These are phyloP conservation scores for Otolemur crassicaudatus DNA, from an alignment of 2,797 vertebrate genomes.

Conservation along the genomic window DNA sequence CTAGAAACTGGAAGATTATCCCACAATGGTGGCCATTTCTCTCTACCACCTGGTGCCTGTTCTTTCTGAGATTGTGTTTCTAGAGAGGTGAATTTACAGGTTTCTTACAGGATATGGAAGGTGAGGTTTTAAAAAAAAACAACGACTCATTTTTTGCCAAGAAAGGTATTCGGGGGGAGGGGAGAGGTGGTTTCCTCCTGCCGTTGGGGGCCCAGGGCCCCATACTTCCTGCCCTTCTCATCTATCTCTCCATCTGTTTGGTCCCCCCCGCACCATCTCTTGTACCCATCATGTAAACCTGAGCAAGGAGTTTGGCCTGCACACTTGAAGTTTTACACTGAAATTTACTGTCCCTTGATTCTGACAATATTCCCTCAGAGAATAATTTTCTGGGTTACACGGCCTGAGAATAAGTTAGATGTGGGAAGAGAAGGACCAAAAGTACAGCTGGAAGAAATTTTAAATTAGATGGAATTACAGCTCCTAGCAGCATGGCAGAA, in stretches of 20 bases:
- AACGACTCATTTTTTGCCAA: constrained; percentile 76
- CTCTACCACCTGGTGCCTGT: constrained; percentile 16
- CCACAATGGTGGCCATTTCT: not conserved
- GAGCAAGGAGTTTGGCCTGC: constrained; percentile 57
- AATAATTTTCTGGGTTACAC: constrained; percentile 52
- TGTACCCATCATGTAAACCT: constrained; percentile 67
- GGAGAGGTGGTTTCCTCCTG: constrained; percentile 79
- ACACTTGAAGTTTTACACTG: constrained; percentile 29
- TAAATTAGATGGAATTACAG: constrained; percentile 64
- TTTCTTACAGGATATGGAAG: constrained; percentile 51
- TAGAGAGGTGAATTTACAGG: constrained; percentile 70
- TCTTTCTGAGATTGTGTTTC: constrained; percentile 67
- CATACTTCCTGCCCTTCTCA: constrained; percentile 85
- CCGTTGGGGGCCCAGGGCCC: constrained; percentile 74
- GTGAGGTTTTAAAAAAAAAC: constrained; percentile 56
- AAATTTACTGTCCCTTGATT: constrained; percentile 46
- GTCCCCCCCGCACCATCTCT: constrained; percentile 78
- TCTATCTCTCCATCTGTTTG: constrained; percentile 82
- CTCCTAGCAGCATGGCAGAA: constrained; percentile 37
- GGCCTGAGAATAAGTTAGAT: constrained; percentile 62
- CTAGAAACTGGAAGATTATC: constrained; percentile 42
- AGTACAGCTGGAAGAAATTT: constrained; percentile 22
- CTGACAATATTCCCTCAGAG: constrained; percentile 14
- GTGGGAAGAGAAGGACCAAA: constrained; percentile 59
- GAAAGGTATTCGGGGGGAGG: constrained; percentile 61